Evolutionary conservation across 2,113 vertebrate species (phyloP).

Genomic region (Callopanchax toddi): DNA sequence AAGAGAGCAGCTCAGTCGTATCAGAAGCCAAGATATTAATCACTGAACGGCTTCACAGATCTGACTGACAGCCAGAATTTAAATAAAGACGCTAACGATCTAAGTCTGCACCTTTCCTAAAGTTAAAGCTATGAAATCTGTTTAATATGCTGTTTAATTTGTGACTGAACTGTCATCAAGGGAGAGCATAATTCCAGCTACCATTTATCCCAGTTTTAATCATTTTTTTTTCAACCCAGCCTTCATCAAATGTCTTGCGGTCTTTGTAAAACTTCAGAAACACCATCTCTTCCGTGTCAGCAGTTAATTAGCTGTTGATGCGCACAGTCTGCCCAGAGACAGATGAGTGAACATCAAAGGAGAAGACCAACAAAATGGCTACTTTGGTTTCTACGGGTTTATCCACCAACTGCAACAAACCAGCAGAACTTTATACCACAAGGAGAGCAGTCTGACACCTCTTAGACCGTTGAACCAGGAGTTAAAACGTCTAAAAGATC

Average conservation of each 20-base stretch:
- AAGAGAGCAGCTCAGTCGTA: background rate
- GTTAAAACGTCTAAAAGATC: no score
- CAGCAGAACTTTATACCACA: conserved; percentile 31
- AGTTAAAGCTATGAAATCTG: conserved; percentile 37
- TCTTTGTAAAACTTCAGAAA: conserved; percentile 70
- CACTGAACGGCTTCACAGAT: conserved; percentile 9
- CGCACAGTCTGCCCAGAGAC: conserved; percentile 65
- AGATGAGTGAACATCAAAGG: conserved; percentile 74
- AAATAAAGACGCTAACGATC: conserved; percentile 36
- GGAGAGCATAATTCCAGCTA: conserved; percentile 43
- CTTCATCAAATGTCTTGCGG: conserved; percentile 55
- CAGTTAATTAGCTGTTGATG: conserved; percentile 77
- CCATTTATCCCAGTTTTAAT: conserved; percentile 62
- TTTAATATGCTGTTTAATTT: conserved; percentile 40
- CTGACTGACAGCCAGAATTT: conserved; percentile 27
- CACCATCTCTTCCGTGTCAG: conserved; percentile 62
- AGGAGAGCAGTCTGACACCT: conserved; percentile 7
- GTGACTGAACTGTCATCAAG: conserved; percentile 39
- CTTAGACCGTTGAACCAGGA: no score
- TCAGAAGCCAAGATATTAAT: conserved; percentile 14
- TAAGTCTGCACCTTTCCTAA: conserved; percentile 35
- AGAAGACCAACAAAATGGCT: conserved; percentile 63
- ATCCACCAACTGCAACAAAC: conserved; percentile 21
- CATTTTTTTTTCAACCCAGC: conserved; percentile 45
- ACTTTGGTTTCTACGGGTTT: conserved; percentile 66